phyloP scores from a whole-genome alignment of 2,113 vertebrate species.

The Blennius ocellaris region DNA sequence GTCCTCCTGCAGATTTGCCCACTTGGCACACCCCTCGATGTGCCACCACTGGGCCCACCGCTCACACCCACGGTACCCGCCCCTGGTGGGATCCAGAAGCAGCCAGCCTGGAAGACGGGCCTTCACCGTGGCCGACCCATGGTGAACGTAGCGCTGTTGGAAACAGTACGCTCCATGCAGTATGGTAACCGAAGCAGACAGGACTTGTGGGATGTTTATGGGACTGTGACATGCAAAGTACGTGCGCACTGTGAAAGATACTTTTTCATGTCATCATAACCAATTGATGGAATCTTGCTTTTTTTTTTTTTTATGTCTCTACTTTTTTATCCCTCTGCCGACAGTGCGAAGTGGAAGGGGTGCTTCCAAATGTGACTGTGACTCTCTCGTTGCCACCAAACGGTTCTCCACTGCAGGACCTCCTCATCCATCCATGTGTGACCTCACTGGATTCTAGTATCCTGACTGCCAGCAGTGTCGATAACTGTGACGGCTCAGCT shows the following conservation, averaged over 20 bases:
- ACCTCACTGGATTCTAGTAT: conserved; percentile 91
- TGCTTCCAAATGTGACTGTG: conserved; percentile 89
- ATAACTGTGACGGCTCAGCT: conserved; percentile 86
- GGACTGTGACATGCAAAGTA: conserved; percentile 94
- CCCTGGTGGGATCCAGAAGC: conserved; percentile 83
- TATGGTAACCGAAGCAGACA: conserved; percentile 87
- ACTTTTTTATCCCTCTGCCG: conserved; percentile 12
- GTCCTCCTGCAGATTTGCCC: conserved; percentile 90
- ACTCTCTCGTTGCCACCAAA: conserved; percentile 90
- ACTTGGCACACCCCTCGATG: conserved; percentile 89
- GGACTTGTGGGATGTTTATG: conserved; percentile 93
- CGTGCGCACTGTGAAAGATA: conserved; percentile 23
- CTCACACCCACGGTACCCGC: conserved; percentile 26
- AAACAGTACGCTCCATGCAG: conserved; percentile 93
- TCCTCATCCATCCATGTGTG: conserved; percentile 93
- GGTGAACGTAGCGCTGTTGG: conserved; percentile 87
- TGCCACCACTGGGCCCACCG: conserved; percentile 74
- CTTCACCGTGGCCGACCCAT: conserved; percentile 88
- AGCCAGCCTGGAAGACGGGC: conserved; percentile 90
- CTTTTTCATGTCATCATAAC: not conserved
- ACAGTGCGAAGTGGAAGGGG: conserved; percentile 94
- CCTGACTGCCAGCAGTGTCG: conserved; percentile 88
- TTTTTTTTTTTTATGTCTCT: not conserved
- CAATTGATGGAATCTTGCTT: not conserved
- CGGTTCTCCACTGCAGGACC: conserved; percentile 92